Evolutionary conservation across 2,888 invertebrate genomes (phyloP).

Genomic region (Conus canariensis): DNA sequence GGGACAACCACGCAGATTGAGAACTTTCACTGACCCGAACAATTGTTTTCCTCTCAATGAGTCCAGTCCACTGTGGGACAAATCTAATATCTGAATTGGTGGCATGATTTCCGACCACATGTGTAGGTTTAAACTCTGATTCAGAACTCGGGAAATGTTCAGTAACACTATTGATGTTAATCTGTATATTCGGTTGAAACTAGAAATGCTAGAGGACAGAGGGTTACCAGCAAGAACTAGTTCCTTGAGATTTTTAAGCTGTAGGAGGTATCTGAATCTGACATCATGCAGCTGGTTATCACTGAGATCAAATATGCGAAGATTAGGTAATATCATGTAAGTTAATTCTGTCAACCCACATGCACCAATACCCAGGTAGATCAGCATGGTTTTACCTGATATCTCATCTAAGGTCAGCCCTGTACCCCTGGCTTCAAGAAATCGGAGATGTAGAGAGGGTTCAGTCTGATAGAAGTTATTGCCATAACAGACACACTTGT

Average conservation of each 20-base stretch:
- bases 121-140: background rate
- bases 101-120: background rate
- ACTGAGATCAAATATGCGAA: background rate
- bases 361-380: background rate
- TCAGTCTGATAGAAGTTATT: background rate
- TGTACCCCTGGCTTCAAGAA: background rate
- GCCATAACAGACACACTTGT: constrained; percentile 3
- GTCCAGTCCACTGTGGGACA: background rate
- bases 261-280: background rate
- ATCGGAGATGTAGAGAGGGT: background rate
- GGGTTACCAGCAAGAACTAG: background rate
- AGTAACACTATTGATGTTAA: background rate
- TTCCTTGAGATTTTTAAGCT: background rate
- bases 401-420: background rate
- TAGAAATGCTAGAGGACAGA: background rate
- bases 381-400: background rate
- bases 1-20: background rate
- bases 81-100: background rate
- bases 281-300: background rate
- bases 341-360: background rate
- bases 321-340: background rate
- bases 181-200: background rate
- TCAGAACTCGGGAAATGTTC: background rate
- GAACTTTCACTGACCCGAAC: background rate
- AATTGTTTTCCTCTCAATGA: background rate